Evolutionary conservation across 1,140 invertebrate species (phyloP).

Genomic region (Drosophila nigrodunni): DNA sequence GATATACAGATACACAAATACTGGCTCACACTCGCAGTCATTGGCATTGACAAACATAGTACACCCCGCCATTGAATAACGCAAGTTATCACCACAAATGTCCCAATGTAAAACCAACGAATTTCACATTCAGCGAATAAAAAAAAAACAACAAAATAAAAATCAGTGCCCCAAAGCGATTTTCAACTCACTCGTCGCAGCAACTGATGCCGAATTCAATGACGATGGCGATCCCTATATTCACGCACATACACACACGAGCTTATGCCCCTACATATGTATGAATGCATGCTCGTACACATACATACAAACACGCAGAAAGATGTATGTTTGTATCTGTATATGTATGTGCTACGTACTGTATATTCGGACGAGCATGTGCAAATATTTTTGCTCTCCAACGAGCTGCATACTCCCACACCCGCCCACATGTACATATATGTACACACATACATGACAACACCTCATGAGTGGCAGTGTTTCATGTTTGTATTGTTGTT

Average conservation of each 20-base stretch:
- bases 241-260: neutral
- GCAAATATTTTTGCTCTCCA: conserved; percentile 66
- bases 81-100: conserved; percentile 34
- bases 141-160: conserved; percentile 22
- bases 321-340: conserved; percentile 17
- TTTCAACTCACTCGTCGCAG: conserved; percentile 63
- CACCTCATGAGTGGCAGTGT: conserved; percentile 52
- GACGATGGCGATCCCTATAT: conserved; percentile 24
- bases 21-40: neutral
- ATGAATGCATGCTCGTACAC: neutral
- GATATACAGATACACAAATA: conserved; percentile 20
- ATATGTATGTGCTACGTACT: conserved; percentile 28
- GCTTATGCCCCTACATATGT: neutral
- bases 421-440: neutral
- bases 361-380: conserved; percentile 25
- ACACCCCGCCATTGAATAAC: conserved; percentile 17
- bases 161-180: conserved; percentile 55
- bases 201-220: conserved; percentile 37
- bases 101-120: conserved; percentile 30
- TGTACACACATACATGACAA: conserved; percentile 35
- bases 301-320: conserved; percentile 24
- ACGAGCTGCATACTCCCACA: conserved; percentile 20
- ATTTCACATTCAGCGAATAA: conserved; percentile 19
- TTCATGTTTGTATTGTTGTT: conserved; percentile 39
- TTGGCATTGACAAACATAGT: conserved; percentile 5